phyloP scores from a whole-genome alignment of 2,888 invertebrate genomes.

The Heteromurus nitidus region DNA sequence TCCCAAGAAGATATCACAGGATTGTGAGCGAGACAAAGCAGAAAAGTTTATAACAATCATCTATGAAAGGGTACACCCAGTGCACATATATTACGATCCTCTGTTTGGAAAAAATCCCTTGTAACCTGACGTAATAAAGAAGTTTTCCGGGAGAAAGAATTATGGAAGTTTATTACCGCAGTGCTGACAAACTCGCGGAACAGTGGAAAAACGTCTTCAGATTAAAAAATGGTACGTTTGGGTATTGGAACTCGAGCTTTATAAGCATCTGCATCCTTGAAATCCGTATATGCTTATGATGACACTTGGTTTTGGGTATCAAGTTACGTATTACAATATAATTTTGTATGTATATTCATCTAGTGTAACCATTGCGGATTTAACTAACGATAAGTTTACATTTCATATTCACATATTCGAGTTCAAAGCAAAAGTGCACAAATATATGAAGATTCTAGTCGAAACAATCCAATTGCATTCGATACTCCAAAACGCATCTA shows the following conservation, averaged over 20 bases:
- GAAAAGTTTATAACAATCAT: too few species aligned
- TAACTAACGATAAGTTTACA: too few species aligned
- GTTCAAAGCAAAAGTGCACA: too few species aligned
- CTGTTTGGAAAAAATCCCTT: neutral
- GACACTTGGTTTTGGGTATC: neutral
- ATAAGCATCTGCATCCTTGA: neutral
- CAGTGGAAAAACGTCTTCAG: neutral
- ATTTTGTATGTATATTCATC: too few species aligned
- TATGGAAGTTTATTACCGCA: constrained; percentile 14
- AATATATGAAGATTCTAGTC: too few species aligned
- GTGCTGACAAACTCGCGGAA: constrained; percentile 1
- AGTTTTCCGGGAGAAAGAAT: constrained; percentile 23
- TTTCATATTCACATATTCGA: too few species aligned
- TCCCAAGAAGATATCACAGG: neutral
- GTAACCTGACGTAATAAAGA: constrained; percentile 22
- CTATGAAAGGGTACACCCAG: too few species aligned
- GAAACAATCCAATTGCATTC: too few species aligned
- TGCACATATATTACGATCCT: constrained; percentile 16
- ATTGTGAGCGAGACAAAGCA: neutral
- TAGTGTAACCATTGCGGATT: too few species aligned
- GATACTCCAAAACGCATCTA: too few species aligned
- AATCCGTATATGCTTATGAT: too few species aligned
- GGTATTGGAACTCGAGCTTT: neutral
- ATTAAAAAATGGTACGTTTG: constrained; percentile 4
- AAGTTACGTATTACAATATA: neutral